Conservation (phyloP, 2,113 vertebrate species). For the Pygoscelis antarcticus region DNA sequence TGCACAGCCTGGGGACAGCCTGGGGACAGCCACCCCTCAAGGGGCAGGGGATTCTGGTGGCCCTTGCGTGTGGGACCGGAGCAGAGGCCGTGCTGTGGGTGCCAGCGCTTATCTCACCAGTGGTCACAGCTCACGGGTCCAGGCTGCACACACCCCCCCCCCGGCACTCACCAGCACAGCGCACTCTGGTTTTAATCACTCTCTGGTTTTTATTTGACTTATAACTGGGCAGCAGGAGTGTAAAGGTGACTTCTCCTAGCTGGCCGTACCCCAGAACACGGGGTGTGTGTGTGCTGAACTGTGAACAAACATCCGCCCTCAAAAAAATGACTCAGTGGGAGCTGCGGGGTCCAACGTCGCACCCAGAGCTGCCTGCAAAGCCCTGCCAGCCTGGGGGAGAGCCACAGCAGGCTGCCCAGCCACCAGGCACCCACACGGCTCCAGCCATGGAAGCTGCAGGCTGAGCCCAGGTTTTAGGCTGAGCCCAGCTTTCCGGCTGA, state of each 20-base stretch:
- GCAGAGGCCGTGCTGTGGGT: neutral
- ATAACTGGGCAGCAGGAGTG: neutral
- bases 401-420: too few species aligned
- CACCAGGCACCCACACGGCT: too few species aligned
- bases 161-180: neutral
- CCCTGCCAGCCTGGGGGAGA: neutral
- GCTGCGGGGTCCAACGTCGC: neutral
- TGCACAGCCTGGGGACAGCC: neutral
- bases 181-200: neutral
- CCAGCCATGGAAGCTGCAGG: neutral
- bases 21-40: neutral
- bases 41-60: neutral
- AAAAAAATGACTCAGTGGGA: neutral
- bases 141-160: neutral
- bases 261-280: neutral
- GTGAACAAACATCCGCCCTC: neutral
- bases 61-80: fast-evolving
- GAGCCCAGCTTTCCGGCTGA: neutral
- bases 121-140: neutral
- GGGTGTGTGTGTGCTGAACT: neutral
- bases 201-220: neutral
- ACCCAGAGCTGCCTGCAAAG: fast-evolving
- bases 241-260: neutral
- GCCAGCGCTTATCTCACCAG: neutral
- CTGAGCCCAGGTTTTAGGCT: neutral